Percentiles rank a stretch among this genome's conserved stretches.
Conservation (phyloP, 2,797 vertebrate species). For the Crocodylus rhombifer region DNA sequence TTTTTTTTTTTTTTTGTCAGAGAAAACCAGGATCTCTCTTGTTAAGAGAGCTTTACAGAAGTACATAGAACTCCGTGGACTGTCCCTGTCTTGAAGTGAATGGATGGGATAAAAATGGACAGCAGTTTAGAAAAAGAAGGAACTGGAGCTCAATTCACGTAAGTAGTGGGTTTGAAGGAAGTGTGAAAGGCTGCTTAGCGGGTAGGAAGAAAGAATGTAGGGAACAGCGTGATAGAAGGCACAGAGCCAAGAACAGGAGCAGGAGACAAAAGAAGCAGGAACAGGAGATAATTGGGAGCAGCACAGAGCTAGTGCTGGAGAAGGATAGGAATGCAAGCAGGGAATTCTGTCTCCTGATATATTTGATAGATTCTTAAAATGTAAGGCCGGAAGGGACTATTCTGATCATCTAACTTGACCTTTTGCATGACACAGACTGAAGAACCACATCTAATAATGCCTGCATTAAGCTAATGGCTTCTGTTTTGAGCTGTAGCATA, state of each 20-base stretch:
- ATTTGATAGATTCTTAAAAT: neutral
- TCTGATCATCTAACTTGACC: neutral
- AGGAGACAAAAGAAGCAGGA: neutral
- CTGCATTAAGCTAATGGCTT: neutral
- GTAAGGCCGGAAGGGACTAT: neutral
- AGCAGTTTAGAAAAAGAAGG: neutral
- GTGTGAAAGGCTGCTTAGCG: neutral
- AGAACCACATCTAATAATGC: fast-evolving
- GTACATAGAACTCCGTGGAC: neutral
- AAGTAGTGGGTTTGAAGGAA: neutral
- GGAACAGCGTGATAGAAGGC: fast-evolving
- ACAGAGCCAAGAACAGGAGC: neutral
- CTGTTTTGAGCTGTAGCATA: neutral
- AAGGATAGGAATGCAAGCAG: neutral
- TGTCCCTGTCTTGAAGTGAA: neutral
- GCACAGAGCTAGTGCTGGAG: neutral
- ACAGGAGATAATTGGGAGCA: neutral
- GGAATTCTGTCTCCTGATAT: neutral
- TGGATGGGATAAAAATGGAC: neutral
- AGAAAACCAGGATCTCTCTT: too few relatives aligned
- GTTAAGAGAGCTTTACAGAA: neutral
- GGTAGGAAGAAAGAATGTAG: neutral
- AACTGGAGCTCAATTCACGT: neutral
- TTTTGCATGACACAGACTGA: fast-evolving
- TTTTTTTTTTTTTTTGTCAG: too few relatives aligned